Percentiles rank a stretch among this genome's conserved stretches.
phyloP scores from a whole-genome alignment of 2,888 invertebrate species.

The Erynnis tages region DNA sequence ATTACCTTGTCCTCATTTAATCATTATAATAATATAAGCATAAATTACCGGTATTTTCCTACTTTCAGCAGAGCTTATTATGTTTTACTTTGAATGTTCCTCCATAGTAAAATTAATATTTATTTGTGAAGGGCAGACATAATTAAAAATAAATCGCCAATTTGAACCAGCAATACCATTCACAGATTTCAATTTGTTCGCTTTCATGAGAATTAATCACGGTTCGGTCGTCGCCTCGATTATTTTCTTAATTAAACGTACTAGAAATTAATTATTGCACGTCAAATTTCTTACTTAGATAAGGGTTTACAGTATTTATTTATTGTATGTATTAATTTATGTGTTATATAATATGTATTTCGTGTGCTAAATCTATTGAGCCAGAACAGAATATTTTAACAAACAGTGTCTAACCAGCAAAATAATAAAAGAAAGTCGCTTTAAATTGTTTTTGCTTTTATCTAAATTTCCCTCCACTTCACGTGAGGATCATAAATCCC shows the following conservation, averaged over 20 bases:
- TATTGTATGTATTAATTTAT: too few species aligned
- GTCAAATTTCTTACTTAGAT: not conserved
- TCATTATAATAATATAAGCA: not conserved
- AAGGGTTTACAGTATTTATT: not conserved
- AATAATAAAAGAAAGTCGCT: too few species aligned
- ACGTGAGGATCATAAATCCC: too few species aligned
- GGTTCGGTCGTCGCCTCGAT: conserved; percentile 14
- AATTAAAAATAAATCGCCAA: conserved; percentile 16
- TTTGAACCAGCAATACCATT: conserved; percentile 14
- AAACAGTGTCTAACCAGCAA: too few species aligned
- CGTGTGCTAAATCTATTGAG: too few species aligned
- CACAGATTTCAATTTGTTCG: conserved; percentile 22
- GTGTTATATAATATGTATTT: too few species aligned
- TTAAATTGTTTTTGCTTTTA: too few species aligned
- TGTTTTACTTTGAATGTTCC: not conserved
- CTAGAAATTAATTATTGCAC: conserved; percentile 16
- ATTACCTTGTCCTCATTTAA: too few species aligned
- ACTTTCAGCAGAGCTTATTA: not conserved
- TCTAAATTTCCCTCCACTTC: too few species aligned
- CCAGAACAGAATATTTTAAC: too few species aligned
- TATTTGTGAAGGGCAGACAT: conserved; percentile 1
- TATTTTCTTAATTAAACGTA: conserved; percentile 19
- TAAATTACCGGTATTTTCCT: not conserved
- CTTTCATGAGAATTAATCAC: conserved; percentile 18
- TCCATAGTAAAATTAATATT: conserved; percentile 7